Evolutionary conservation across 2,797 vertebrate species (phyloP), one percentile per base, ranked within the genome.

Genomic region (Hydrophis major): DNA sequence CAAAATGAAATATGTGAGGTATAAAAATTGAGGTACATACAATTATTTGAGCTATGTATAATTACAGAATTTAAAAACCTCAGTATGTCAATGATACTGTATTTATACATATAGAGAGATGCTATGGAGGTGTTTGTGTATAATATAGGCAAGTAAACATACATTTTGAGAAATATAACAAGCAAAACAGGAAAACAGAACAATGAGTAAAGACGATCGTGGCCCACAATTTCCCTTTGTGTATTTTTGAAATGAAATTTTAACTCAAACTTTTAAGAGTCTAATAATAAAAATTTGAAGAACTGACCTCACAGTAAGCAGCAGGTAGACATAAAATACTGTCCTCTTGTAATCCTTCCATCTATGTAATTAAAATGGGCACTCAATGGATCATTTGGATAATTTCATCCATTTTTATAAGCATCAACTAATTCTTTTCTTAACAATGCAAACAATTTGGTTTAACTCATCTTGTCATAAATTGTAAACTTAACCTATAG

Each of bases 251-350:
- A 98, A 98, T 97, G 97, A 98, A 98, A 98, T 97, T 91, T 98
- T 97, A 98, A 98, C 98, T 98, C 98, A 98, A 98, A 98, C 97
- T 97, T 97, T 98, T 98, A 98, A 98, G 97, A 98, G 97, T 98
- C 98, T 98, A 98, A 98, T 98, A 99, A 98, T 98, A 99, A 99
- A 99, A 99, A 99, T 99, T 98, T 99, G 99, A 99, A 98, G 98
- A 99, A 99, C 99, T 99, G 99, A 99, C 99, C 99, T 99, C 99
- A 98, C 99, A 99, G 99, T 98, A 99, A 99, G 99, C 98, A 98
- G 99, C 99, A 98, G 99, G 99, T 99, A 99, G 99, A 99, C 98
- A 99, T 99, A 99, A 99, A 99, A 99, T 99, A 99, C 98, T 99
- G 99, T 99, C 99, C 99, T 99, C 99, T 99, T 99, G 99, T 99